phyloP scores from a whole-genome alignment of 2,113 vertebrate species.

The Ochotona curzoniae region DNA sequence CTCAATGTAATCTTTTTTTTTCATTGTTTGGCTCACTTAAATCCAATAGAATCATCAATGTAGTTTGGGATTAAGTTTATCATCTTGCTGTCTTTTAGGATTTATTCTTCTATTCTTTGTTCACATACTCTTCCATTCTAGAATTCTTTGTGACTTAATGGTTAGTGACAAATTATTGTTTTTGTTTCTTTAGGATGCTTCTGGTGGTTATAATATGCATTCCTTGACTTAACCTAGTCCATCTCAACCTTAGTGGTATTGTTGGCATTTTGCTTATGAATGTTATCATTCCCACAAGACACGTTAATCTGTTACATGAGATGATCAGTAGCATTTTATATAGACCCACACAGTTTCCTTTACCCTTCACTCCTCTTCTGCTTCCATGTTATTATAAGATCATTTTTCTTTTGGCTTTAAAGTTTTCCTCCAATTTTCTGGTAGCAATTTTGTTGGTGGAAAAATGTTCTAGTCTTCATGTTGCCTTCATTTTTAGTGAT shows the following conservation, averaged over 20 bases:
- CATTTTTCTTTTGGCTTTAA: neutral
- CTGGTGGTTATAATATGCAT: slow-evolving; percentile 1
- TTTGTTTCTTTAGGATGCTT: slow-evolving; percentile 9
- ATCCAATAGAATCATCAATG: neutral
- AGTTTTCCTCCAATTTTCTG: neutral
- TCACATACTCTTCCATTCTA: neutral
- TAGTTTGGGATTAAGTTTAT: neutral
- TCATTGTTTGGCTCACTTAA: neutral
- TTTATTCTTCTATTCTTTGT: slow-evolving; percentile 14
- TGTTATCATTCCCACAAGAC: neutral
- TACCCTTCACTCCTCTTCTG: slow-evolving; percentile 40
- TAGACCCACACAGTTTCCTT: neutral
- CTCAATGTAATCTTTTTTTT: neutral
- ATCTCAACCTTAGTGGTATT: neutral
- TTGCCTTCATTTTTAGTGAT: slow-evolving; percentile 27
- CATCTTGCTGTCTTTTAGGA: slow-evolving; percentile 13
- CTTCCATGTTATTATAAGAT: neutral
- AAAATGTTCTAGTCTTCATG: neutral
- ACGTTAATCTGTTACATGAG: slow-evolving; percentile 24
- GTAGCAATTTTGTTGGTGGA: neutral
- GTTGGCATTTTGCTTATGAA: neutral
- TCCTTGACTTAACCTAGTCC: slow-evolving; percentile 9
- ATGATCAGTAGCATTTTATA: neutral
- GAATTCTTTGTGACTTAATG: slow-evolving; percentile 2
- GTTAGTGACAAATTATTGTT: neutral